Evolutionary conservation across 2,888 invertebrate species (phyloP).

Genomic region (Lepeophtheirus nordmannii): DNA sequence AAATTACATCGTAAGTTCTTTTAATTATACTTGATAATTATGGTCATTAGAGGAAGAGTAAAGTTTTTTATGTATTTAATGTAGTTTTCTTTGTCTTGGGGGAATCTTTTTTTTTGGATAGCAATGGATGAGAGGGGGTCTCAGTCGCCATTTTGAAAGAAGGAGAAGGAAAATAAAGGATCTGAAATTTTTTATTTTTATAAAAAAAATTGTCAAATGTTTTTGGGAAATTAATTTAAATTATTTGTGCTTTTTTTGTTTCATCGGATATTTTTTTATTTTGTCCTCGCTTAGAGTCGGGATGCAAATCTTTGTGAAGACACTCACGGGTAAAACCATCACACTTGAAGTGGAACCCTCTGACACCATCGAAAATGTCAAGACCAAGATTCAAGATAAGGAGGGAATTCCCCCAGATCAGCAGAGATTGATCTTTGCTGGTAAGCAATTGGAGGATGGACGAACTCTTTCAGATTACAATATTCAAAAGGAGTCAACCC

Average conservation of each 20-base stretch:
- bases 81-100: neutral
- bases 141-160: neutral
- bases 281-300: neutral
- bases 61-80: neutral
- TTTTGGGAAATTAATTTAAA: neutral
- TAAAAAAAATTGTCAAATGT: constrained; percentile 7
- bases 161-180: neutral
- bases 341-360: constrained; percentile 81
- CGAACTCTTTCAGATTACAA: constrained; percentile 41
- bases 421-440: constrained; percentile 44
- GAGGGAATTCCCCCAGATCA: constrained; percentile 47
- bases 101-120: no score
- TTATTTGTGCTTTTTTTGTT: neutral
- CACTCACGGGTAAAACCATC: constrained; percentile 83
- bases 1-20: neutral
- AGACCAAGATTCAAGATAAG: constrained; percentile 38
- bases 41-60: no score
- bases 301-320: constrained; percentile 96
- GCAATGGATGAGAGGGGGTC: neutral
- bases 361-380: constrained; percentile 88
- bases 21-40: neutral
- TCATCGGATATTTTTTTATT: neutral
- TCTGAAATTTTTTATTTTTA: neutral
- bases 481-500: constrained; percentile 43
- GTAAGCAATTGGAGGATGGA: constrained; percentile 44